Base-by-base conservation (phyloP, 2,797 vertebrate species). In the Pseudotriccus pelzelni region DNA sequence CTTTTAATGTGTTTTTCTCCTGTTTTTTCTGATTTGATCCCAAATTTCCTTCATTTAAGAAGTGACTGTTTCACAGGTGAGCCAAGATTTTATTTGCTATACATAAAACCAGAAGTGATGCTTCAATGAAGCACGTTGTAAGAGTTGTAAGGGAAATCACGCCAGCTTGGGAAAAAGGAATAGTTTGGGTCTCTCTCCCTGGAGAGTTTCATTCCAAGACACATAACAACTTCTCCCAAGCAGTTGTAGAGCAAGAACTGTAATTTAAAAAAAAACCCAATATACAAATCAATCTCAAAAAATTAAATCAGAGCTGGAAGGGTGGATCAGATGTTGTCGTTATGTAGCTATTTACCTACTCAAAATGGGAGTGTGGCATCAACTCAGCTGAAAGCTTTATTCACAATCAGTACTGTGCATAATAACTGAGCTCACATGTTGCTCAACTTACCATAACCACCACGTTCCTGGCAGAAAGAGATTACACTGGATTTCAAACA, bases 121-220 rank as follows among this genome's bases (percentile, higher is more conserved):
- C 32, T 84, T 52, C 28, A 50, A 1, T 44, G 25, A 84, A 59
- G 55, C 14, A 11, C 28, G 15, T 55, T 41, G 9, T 32, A 58
- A 75, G 39, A 28, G 4, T 46, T 46, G 47, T 32, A 16, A 89
- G 23, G 14, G 21, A 81, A 66, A 73, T 47, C 44, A 23, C 0
- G 0, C 9, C 52, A 36, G 1, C 24, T 4, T 3, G 0, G 18
- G 27, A 25, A 14, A 67, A 39, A 74, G 3, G 50, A 80, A 39
- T 11, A 13, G 8, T 89, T 92, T 14, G 32, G 16, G 10, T 74
- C 25, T n/a, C 8, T 79, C 39, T 87, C 7, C 62, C 16, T 19
- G 39, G 39, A 55, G 8, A 60, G 13, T 43, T 87, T 70, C 8
- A 43, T 60, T 58, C 39, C 25, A 80, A 82, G 50, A 11, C 49